Base-by-base conservation (phyloP, 2,797 vertebrate genomes). In the Siniperca undulata region DNA sequence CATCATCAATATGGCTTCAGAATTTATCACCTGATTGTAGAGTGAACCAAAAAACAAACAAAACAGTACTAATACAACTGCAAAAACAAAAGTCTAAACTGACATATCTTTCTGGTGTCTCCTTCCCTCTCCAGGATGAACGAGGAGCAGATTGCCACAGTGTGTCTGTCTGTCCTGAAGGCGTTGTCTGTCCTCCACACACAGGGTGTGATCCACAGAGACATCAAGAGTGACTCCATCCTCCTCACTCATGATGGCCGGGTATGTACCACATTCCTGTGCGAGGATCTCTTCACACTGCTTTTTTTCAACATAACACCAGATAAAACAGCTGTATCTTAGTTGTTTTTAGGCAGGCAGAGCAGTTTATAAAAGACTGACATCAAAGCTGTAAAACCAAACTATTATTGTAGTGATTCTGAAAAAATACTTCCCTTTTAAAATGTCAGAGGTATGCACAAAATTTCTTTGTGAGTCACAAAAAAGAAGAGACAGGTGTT, bases 201-300 rank as follows among this genome's bases (percentile, higher is more conserved):
- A 1, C 98, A 99, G 92, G 98, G 98, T 0, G 98, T 99, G 80
- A 99, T 99, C 93, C 98, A 99, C 92, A 93, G 98, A 13, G 98
- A 99, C 95, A 99, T 99, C 88, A 99, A 99, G 95, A 99, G 98
- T 0, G 98, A 99, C 95, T 99, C 98, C 81, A 99, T 99, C 89
- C 95, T 99, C n/a, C 97, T 99, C 78, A 98, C 98, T 0, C 97
- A 98, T 0, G 98, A 99, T 0, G 98, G 98, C 65, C 94, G 97
- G 93, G 98, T 99, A 89, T 38, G 96, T 70, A 34, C 6, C 42
- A 36, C 30, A 19, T 0, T 48, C 16, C 5, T 48, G 14, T 4
- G 1, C 5, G 42, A 42, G 10, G 10, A 13, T 42, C 42, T 3
- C 16, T 27, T 59, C 11, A 75, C 34, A 2, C 30, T 36, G 12